phyloP scores from a whole-genome alignment of 1,140 invertebrate genomes.

The Chelonus insularis region DNA sequence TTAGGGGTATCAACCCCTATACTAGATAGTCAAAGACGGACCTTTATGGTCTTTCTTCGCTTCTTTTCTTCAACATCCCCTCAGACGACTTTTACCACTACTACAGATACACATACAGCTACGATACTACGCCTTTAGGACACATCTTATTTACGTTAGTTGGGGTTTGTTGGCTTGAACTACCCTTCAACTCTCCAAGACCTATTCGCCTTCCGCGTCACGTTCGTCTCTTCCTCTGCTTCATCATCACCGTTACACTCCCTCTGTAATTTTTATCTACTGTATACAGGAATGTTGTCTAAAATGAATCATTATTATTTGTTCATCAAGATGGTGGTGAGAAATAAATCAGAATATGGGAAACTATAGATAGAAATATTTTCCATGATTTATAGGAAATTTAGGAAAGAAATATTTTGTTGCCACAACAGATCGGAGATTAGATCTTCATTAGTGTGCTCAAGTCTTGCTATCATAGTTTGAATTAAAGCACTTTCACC shows the following conservation, averaged over 20 bases:
- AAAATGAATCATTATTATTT: too few relatives aligned
- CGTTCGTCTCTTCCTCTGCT: constrained; percentile 14
- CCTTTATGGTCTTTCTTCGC: constrained; percentile 13
- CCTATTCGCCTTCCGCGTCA: constrained; percentile 41
- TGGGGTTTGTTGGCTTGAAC: constrained; percentile 57
- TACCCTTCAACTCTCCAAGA: constrained; percentile 43
- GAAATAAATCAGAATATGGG: too few relatives aligned
- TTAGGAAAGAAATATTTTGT: background rate
- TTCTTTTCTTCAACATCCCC: background rate
- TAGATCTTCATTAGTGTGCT: too few relatives aligned
- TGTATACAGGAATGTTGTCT: background rate
- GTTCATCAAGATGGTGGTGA: too few relatives aligned
- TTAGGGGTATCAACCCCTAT: constrained; percentile 6
- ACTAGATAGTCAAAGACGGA: background rate
- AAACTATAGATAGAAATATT: too few relatives aligned
- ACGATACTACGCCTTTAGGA: constrained; percentile 23
- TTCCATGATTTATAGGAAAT: too few relatives aligned
- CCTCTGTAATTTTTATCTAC: background rate
- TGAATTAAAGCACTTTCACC: background rate
- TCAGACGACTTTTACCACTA: background rate
- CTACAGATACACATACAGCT: background rate
- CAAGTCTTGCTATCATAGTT: background rate
- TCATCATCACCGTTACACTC: background rate
- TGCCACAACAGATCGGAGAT: too few relatives aligned
- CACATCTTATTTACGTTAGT: constrained; percentile 60